Conservation (phyloP, 2,113 vertebrate genomes). For the Gasterosteus aculeatus region DNA sequence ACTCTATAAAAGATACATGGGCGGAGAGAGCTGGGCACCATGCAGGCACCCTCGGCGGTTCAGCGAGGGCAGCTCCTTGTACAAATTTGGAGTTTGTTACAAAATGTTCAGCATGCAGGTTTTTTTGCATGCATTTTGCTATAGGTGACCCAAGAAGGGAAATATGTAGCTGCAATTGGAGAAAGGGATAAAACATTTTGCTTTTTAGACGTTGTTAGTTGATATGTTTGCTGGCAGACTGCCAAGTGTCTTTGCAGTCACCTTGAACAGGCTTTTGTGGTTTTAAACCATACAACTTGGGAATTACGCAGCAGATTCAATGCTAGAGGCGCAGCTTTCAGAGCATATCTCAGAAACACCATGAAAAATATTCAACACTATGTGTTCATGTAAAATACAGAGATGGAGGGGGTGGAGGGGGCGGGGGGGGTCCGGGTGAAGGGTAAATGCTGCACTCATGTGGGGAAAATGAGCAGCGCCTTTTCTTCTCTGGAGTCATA, state of each 20-base stretch:
- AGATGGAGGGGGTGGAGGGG: neutral
- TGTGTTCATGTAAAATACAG: conserved; percentile 55
- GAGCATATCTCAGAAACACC: conserved; percentile 57
- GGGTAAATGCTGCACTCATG: conserved; percentile 80
- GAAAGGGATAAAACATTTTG: conserved; percentile 14
- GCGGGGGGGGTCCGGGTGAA: conserved; percentile 59
- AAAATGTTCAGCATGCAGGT: conserved; percentile 34
- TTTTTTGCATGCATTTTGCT: conserved; percentile 30
- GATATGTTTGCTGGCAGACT: conserved; percentile 60
- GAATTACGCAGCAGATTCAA: conserved; percentile 70
- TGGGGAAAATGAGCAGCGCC: conserved; percentile 71
- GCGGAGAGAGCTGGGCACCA: conserved; percentile 58
- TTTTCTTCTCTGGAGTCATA: conserved; percentile 53
- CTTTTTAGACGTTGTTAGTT: conserved; percentile 60
- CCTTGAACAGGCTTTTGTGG: conserved; percentile 70
- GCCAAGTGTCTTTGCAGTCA: conserved; percentile 72
- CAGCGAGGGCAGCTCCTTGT: conserved; percentile 46
- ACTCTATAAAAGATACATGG: conserved; percentile 80
- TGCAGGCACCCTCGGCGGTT: conserved; percentile 46
- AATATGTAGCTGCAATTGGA: conserved; percentile 49
- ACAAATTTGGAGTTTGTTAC: conserved; percentile 43
- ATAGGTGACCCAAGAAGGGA: conserved; percentile 47
- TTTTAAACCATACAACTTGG: conserved; percentile 65
- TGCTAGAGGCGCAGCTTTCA: conserved; percentile 66
- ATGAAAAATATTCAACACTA: conserved; percentile 59